Evolutionary conservation across 1,140 invertebrate species (phyloP).

Genomic region (Xylocopa sonorina): DNA sequence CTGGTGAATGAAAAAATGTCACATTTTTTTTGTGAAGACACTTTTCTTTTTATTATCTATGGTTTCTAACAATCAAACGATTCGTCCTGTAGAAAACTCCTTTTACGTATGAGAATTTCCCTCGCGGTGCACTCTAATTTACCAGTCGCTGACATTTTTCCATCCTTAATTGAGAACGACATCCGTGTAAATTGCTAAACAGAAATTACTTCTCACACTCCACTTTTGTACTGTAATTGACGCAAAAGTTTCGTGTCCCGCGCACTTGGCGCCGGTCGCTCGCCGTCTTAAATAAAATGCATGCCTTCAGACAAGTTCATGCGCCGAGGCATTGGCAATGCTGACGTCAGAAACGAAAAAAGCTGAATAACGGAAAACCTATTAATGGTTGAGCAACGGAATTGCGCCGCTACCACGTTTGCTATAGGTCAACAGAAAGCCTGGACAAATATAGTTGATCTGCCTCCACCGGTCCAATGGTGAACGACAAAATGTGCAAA

Average conservation of each 20-base stretch:
- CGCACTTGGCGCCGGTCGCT: background rate
- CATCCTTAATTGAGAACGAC: background rate
- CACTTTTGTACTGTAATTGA: background rate
- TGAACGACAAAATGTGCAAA: background rate
- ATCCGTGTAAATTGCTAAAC: background rate
- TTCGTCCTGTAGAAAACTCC: background rate
- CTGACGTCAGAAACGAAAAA: constrained; percentile 44
- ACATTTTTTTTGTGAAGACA: no score
- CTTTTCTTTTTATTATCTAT: no score
- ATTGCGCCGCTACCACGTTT: constrained; percentile 9
- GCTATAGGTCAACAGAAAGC: constrained; percentile 33
- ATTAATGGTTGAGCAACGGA: constrained; percentile 48
- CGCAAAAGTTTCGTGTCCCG: background rate
- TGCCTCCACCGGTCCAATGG: background rate
- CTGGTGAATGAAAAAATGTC: no score
- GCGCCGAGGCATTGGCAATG: constrained; percentile 14
- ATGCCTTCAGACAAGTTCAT: background rate
- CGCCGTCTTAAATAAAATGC: background rate
- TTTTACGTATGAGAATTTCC: background rate
- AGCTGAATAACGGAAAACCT: constrained; percentile 27
- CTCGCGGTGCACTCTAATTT: background rate
- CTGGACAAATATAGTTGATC: constrained; percentile 15
- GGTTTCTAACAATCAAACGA: background rate
- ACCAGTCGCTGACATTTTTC: no score
- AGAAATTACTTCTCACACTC: background rate